Evolutionary conservation across 2,888 invertebrate species (phyloP).

Genomic region (Timandra comae): DNA sequence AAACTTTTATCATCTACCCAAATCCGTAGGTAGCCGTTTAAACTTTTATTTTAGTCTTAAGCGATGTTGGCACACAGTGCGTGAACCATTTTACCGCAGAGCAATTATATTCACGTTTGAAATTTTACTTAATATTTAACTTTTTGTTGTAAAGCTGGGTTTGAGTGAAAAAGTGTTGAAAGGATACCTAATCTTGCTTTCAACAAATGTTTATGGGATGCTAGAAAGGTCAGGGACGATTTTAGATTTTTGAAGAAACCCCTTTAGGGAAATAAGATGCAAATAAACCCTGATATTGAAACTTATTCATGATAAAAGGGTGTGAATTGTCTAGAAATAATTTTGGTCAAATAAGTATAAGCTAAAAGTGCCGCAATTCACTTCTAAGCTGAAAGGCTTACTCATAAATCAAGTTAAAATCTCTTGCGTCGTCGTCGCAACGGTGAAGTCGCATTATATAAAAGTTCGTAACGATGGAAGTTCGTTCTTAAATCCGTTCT

Average conservation of each 20-base stretch:
- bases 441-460: conserved; percentile 48
- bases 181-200: too few species aligned
- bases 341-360: conserved; percentile 10
- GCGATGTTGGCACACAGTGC: conserved; percentile 22
- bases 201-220: too few species aligned
- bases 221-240: too few species aligned
- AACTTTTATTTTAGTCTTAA: conserved; percentile 47
- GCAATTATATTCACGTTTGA: conserved; percentile 14
- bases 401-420: conserved; percentile 52
- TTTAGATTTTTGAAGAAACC: too few species aligned
- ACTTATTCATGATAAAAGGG: too few species aligned
- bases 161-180: too few species aligned
- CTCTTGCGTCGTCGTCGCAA: conserved; percentile 39
- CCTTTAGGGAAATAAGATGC: too few species aligned
- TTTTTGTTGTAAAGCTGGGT: too few species aligned
- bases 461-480: conserved; percentile 61
- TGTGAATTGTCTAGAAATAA: too few species aligned
- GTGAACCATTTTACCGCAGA: conserved; percentile 8
- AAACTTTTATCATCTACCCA: conserved; percentile 51
- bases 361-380: conserved; percentile 14
- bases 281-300: too few species aligned
- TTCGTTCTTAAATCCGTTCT: conserved; percentile 45
- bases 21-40: conserved; percentile 29
- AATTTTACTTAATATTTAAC: too few species aligned
- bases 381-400: conserved; percentile 23